phyloP scores from a whole-genome alignment of 2,113 vertebrate genomes.

The Anarhynchus alexandrinus region DNA sequence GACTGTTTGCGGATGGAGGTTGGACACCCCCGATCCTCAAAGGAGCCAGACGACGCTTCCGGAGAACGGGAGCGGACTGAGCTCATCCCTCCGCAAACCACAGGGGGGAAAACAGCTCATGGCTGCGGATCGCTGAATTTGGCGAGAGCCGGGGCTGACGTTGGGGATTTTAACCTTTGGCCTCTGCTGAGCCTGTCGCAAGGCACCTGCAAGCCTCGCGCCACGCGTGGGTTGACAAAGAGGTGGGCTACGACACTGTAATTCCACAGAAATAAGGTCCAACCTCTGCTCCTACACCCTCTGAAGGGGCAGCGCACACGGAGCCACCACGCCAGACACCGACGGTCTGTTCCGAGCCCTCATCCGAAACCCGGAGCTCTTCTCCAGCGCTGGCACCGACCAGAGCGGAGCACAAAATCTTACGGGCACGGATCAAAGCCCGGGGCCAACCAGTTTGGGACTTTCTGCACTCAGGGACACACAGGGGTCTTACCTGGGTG shows the following conservation, averaged over 20 bases:
- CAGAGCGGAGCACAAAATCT: no score
- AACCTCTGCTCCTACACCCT: accelerated
- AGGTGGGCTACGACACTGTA: no score
- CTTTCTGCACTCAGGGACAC: background rate
- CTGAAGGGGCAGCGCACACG: background rate
- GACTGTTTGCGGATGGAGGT: background rate
- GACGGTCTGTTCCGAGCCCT: accelerated
- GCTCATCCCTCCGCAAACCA: background rate
- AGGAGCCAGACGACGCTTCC: background rate
- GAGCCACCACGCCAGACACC: background rate
- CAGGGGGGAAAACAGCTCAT: background rate
- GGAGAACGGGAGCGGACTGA: background rate
- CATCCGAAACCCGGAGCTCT: background rate
- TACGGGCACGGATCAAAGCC: background rate
- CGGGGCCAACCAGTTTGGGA: background rate
- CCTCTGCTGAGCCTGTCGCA: background rate
- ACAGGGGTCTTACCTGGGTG: slow-evolving; percentile 85
- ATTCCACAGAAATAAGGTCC: background rate
- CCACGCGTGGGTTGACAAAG: background rate
- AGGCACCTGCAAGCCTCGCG: background rate
- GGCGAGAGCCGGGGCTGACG: background rate
- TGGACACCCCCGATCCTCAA: background rate
- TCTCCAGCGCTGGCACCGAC: background rate
- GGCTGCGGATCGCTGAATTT: background rate
- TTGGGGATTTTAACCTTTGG: background rate